Percentiles rank a stretch among this genome's conserved stretches.
These are phyloP conservation scores for Ispidina lecontei DNA, from an alignment of 2,797 vertebrate genomes.

Conservation along the genomic window DNA sequence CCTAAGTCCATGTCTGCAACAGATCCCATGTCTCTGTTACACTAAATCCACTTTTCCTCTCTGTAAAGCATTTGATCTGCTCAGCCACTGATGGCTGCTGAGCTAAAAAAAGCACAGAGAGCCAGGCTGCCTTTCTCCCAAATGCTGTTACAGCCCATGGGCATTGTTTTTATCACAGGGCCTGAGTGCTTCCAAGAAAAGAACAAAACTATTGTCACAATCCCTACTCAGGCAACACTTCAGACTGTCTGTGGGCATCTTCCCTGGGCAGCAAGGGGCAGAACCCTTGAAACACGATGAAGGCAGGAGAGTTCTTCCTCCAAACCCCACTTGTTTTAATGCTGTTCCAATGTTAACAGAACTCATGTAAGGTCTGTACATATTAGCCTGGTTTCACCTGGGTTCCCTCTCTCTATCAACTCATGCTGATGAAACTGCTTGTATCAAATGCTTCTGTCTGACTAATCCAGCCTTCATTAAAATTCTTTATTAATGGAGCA, in stretches of 20 bases:
- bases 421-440: neutral
- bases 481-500: neutral
- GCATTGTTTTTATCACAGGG: conserved; percentile 30
- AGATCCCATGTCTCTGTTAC: neutral
- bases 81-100: neutral
- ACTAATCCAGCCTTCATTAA: neutral
- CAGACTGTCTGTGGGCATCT: neutral
- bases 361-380: neutral
- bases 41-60: neutral
- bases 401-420: neutral
- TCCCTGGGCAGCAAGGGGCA: neutral
- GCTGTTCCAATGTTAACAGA: neutral
- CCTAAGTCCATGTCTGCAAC: neutral
- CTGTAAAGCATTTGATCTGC: conserved; percentile 11
- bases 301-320: neutral
- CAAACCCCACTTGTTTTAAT: neutral
- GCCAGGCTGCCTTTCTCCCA: neutral
- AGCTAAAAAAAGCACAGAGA: conserved; percentile 42
- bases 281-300: neutral
- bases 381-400: neutral
- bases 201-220: conserved; percentile 37
- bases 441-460: neutral
- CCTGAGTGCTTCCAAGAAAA: conserved; percentile 54
- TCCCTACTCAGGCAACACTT: conserved; percentile 6
- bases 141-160: neutral